These are phyloP conservation scores for Hemicordylus capensis DNA, from an alignment of 2,113 vertebrate genomes.

Conservation along the genomic window DNA sequence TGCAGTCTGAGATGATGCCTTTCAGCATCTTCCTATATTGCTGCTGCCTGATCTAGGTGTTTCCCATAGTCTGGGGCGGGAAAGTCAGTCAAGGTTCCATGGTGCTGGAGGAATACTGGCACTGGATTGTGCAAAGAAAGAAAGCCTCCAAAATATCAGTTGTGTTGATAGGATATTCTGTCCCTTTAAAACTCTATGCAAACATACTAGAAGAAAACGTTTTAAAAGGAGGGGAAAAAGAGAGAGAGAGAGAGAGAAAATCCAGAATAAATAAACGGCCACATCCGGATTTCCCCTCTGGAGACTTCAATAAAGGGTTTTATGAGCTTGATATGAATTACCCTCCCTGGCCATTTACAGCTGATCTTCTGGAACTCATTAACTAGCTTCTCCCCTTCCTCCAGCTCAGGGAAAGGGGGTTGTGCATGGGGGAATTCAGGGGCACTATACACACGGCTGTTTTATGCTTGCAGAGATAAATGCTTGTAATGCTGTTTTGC, in stretches of 20 bases:
- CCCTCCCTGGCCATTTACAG: slow-evolving; percentile 63
- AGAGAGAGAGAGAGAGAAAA: slow-evolving; percentile 50
- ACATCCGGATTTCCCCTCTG: slow-evolving; percentile 77
- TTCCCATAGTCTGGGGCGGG: too few relatives aligned
- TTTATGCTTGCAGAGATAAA: slow-evolving; percentile 28
- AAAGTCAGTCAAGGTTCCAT: too few relatives aligned
- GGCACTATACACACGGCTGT: slow-evolving; percentile 17
- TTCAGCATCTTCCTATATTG: too few relatives aligned
- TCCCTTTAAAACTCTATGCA: slow-evolving; percentile 70
- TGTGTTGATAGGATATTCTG: slow-evolving; percentile 41
- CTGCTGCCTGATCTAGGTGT: too few relatives aligned
- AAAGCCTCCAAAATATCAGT: not conserved
- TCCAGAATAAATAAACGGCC: slow-evolving; percentile 76
- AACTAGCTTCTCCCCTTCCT: slow-evolving; percentile 46
- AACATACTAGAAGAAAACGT: slow-evolving; percentile 53
- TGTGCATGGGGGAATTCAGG: fast-evolving
- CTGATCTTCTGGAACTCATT: slow-evolving; percentile 79
- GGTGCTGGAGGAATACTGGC: not conserved
- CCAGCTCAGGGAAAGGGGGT: fast-evolving
- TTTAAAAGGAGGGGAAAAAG: slow-evolving; percentile 36
- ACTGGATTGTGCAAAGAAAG: not conserved
- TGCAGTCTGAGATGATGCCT: too few relatives aligned
- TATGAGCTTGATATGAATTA: slow-evolving; percentile 74
- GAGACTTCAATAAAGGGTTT: slow-evolving; percentile 74
- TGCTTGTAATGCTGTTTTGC: slow-evolving; percentile 26